A percentile compares a stretch with the other conserved stretches of the same genome.
Conservation (phyloP, 35 echinoderm and acorn worm species). For the Stichopus chloronotus region DNA sequence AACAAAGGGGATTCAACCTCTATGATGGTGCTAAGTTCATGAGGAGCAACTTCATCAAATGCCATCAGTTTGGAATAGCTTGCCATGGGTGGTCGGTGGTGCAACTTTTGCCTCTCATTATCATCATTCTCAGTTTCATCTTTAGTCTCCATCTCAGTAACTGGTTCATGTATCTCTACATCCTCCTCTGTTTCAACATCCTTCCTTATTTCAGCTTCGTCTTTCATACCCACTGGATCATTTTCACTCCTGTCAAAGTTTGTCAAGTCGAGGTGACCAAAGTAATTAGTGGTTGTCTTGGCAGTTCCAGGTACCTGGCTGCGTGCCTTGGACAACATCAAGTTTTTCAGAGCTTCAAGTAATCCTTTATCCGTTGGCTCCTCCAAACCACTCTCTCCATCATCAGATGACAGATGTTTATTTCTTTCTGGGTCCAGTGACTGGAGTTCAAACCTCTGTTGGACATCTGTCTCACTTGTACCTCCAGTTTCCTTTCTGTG, state of each 20-base stretch:
- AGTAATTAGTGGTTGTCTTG: slow-evolving; percentile 2
- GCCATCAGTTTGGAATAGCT: slow-evolving; percentile 32
- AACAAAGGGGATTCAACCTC: slow-evolving; percentile 75
- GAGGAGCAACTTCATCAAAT: slow-evolving; percentile 62
- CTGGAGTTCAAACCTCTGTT: background rate
- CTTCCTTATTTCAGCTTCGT: background rate
- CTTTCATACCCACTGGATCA: background rate
- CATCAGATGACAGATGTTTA: background rate
- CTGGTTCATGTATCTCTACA: background rate
- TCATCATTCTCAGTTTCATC: background rate
- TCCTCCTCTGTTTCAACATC: background rate
- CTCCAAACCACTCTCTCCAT: background rate
- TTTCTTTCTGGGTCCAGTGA: background rate
- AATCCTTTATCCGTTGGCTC: slow-evolving; percentile 50
- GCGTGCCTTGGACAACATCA: slow-evolving; percentile 47
- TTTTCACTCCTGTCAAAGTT: background rate
- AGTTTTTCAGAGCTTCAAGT: slow-evolving; percentile 49
- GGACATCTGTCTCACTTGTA: background rate
- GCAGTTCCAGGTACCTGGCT: slow-evolving; percentile 31
- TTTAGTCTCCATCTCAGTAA: background rate
- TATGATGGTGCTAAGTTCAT: slow-evolving; percentile 95
- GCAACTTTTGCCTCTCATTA: background rate
- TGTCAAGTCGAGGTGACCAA: slow-evolving; percentile 35
- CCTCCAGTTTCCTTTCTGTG: background rate
- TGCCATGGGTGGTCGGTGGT: slow-evolving; percentile 48